Percentiles rank a stretch among this genome's conserved stretches.
Evolutionary conservation across 2,888 invertebrate species (phyloP).

Genomic region (Siphonodentalium dalli): DNA sequence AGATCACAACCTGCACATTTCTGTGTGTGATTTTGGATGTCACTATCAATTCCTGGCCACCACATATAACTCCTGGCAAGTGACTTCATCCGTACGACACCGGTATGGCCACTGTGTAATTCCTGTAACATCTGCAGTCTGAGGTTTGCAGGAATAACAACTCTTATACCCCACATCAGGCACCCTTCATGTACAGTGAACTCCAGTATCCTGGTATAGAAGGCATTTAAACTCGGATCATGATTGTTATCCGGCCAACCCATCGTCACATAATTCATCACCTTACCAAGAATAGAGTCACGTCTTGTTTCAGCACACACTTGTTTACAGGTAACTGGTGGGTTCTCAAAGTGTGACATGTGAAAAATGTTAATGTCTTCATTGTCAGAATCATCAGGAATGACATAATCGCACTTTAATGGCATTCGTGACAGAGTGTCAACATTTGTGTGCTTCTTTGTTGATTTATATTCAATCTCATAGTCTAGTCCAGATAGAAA

Average conservation of each 20-base stretch:
- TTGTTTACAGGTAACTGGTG: slow-evolving; percentile 6
- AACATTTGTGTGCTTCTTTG: too few species aligned
- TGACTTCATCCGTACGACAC: too few species aligned
- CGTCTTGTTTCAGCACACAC: slow-evolving; percentile 1
- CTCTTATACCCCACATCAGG: too few species aligned
- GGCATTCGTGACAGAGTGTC: slow-evolving; percentile 48
- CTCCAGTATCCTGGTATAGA: slow-evolving; percentile 6
- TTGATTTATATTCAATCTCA: slow-evolving; percentile 41
- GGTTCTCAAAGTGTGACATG: neutral
- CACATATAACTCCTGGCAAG: too few species aligned
- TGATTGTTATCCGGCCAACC: slow-evolving; percentile 3
- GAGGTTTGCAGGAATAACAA: too few species aligned
- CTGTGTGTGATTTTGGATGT: too few species aligned
- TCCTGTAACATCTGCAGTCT: too few species aligned
- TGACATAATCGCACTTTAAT: too few species aligned
- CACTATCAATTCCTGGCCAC: too few species aligned
- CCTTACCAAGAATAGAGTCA: neutral
- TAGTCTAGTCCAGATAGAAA: slow-evolving; percentile 53
- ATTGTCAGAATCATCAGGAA: neutral
- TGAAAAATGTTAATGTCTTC: neutral
- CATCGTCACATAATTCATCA: neutral
- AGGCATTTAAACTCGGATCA: slow-evolving; percentile 1
- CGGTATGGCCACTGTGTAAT: too few species aligned
- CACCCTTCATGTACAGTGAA: too few species aligned
- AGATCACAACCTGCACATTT: too few species aligned